Conservation (phyloP, 2,797 vertebrate genomes). For the Chaetodon trifasciatus region DNA sequence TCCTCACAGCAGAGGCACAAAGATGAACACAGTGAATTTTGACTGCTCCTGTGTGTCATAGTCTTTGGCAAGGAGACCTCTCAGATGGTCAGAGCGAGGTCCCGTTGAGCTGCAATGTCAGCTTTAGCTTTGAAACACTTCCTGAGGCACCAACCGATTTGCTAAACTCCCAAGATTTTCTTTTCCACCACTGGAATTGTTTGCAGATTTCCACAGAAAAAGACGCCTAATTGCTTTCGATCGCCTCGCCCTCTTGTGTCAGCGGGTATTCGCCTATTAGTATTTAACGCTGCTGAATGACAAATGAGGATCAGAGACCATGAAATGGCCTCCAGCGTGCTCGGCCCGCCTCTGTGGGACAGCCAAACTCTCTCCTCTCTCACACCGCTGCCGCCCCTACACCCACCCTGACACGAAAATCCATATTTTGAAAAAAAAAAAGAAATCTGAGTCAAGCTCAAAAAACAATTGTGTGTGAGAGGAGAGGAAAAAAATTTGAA, state of each 20-base stretch:
- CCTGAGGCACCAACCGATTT: slow-evolving; percentile 7
- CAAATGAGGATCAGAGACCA: slow-evolving; percentile 84
- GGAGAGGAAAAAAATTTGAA: background rate
- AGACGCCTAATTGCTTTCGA: slow-evolving; percentile 83
- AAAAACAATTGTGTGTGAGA: slow-evolving; percentile 31
- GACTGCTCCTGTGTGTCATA: slow-evolving; percentile 5
- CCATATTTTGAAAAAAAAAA: slow-evolving; percentile 63
- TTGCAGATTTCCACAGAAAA: slow-evolving; percentile 64
- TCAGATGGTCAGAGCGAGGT: slow-evolving; percentile 22
- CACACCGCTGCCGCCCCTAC: slow-evolving; percentile 22
- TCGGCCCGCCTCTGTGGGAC: slow-evolving; percentile 32
- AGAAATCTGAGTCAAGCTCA: slow-evolving; percentile 44
- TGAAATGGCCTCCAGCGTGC: slow-evolving; percentile 80
- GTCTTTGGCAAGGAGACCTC: slow-evolving; percentile 21
- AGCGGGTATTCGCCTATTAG: slow-evolving; percentile 82
- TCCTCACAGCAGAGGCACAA: slow-evolving; percentile 14
- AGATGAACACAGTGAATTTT: slow-evolving; percentile 48
- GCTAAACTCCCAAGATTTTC: slow-evolving; percentile 18
- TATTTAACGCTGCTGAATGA: slow-evolving; percentile 85
- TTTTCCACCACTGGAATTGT: slow-evolving; percentile 18
- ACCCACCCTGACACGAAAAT: slow-evolving; percentile 70
- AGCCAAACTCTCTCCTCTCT: slow-evolving; percentile 23
- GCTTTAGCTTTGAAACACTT: slow-evolving; percentile 19
- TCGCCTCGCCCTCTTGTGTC: slow-evolving; percentile 75
- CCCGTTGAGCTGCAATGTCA: slow-evolving; percentile 26